Conservation (phyloP, 2,888 invertebrate genomes). For the Epistrophella euchroma region DNA sequence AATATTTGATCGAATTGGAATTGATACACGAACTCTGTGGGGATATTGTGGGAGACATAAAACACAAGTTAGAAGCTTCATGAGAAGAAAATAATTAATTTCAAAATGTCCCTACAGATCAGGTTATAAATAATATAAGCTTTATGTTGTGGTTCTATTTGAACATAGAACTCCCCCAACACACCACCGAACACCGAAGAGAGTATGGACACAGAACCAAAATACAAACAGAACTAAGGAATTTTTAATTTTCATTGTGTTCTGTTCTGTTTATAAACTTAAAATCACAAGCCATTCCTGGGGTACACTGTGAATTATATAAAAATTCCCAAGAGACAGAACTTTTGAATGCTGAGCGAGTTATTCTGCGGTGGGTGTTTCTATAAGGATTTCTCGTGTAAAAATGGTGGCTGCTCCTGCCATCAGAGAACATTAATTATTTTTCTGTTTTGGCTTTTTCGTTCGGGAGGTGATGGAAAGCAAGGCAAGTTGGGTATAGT, state of each 20-base stretch:
- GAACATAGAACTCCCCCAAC: background rate
- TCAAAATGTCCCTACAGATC: slow-evolving; percentile 53
- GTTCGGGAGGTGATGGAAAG: slow-evolving; percentile 1
- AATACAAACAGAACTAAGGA: slow-evolving; percentile 43
- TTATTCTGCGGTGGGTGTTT: slow-evolving; percentile 58
- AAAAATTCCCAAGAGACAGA: slow-evolving; percentile 48
- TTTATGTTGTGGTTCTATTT: slow-evolving; percentile 18
- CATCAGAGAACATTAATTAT: slow-evolving; percentile 67
- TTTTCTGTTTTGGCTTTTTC: slow-evolving; percentile 65
- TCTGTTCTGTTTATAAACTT: slow-evolving; percentile 58
- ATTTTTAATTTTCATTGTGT: slow-evolving; percentile 63
- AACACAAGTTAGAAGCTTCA: slow-evolving; percentile 1
- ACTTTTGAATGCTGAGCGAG: slow-evolving; percentile 59
- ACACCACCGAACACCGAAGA: background rate
- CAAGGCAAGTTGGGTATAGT: background rate
- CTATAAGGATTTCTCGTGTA: slow-evolving; percentile 22
- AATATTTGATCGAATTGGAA: slow-evolving; percentile 61
- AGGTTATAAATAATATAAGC: slow-evolving; percentile 21
- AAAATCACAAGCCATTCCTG: slow-evolving; percentile 55
- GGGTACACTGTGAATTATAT: slow-evolving; percentile 28
- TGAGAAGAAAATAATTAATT: slow-evolving; percentile 58
- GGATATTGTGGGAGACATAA: background rate
- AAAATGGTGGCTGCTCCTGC: slow-evolving; percentile 26
- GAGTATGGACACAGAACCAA: slow-evolving; percentile 7
- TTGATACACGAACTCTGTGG: slow-evolving; percentile 37